phyloP scores from a whole-genome alignment of 2,888 invertebrate species.

The Subacronicta megacephala region DNA sequence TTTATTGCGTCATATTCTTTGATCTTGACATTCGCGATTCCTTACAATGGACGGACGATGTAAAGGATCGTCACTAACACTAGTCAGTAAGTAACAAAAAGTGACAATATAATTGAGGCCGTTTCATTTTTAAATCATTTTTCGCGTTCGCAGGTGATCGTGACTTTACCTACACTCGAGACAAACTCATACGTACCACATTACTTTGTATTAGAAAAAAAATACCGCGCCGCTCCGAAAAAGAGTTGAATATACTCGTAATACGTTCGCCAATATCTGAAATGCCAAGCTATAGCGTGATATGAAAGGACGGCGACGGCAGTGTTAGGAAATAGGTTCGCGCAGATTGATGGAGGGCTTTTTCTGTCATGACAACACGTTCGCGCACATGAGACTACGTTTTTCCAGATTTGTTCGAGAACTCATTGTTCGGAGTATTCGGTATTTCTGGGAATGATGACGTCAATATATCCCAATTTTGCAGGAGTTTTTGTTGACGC shows the following conservation, averaged over 20 bases:
- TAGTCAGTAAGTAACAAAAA: neutral
- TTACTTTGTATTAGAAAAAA: slow-evolving; percentile 42
- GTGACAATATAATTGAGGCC: neutral
- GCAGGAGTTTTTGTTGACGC: slow-evolving; percentile 38
- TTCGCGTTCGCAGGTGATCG: slow-evolving; percentile 25
- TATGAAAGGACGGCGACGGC: slow-evolving; percentile 73
- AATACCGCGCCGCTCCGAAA: slow-evolving; percentile 40
- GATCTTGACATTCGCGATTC: no score
- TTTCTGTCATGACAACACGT: slow-evolving; percentile 80
- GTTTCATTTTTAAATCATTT: slow-evolving; percentile 26
- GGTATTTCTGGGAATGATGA: slow-evolving; percentile 63
- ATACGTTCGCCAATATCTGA: slow-evolving; percentile 74
- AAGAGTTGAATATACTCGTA: slow-evolving; percentile 68
- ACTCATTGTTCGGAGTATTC: slow-evolving; percentile 62
- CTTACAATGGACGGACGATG: no score
- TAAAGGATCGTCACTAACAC: no score
- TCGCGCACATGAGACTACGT: slow-evolving; percentile 71
- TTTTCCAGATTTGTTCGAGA: slow-evolving; percentile 72
- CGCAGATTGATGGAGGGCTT: slow-evolving; percentile 81
- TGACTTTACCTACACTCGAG: slow-evolving; percentile 12
- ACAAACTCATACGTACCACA: slow-evolving; percentile 22
- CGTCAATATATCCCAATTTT: slow-evolving; percentile 63
- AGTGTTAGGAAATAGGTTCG: slow-evolving; percentile 78
- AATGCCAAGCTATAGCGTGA: slow-evolving; percentile 70
- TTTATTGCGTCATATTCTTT: no score